Conservation (phyloP, 2,888 invertebrate species). For the Athrips mouffetella region DNA sequence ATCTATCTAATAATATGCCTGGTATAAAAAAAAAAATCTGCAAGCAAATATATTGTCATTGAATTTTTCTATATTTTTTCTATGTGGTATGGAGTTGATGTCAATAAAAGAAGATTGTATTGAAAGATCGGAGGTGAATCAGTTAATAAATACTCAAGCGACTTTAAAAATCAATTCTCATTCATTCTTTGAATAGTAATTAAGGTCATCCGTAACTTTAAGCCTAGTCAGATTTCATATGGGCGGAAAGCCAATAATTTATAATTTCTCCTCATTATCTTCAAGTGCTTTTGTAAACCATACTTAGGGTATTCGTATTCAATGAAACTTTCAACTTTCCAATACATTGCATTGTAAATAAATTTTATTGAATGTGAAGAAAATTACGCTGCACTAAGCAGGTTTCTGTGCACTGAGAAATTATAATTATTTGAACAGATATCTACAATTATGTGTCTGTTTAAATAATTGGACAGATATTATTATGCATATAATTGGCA, state of each 20-base stretch:
- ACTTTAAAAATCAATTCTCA: too few species aligned
- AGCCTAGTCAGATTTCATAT: too few species aligned
- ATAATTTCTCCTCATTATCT: neutral
- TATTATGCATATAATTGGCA: neutral
- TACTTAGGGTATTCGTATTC: neutral
- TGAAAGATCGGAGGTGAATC: too few species aligned
- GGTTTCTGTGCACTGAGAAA: neutral
- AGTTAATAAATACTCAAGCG: too few species aligned
- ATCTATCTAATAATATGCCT: too few species aligned
- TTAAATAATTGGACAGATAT: neutral
- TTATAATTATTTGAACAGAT: neutral
- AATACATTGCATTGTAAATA: neutral
- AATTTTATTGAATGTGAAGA: neutral
- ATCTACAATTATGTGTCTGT: neutral
- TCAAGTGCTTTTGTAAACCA: neutral
- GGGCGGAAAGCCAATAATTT: neutral
- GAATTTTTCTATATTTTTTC: too few species aligned
- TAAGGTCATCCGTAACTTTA: too few species aligned
- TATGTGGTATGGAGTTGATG: too few species aligned
- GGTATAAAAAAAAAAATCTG: too few species aligned
- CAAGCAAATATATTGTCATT: too few species aligned
- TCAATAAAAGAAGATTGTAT: too few species aligned
- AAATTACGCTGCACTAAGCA: neutral
- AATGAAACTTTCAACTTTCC: conserved; percentile 5
- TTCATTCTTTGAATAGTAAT: too few species aligned